Evolutionary conservation across 2,113 vertebrate genomes (phyloP).

Genomic region (Semnornis frantzii): DNA sequence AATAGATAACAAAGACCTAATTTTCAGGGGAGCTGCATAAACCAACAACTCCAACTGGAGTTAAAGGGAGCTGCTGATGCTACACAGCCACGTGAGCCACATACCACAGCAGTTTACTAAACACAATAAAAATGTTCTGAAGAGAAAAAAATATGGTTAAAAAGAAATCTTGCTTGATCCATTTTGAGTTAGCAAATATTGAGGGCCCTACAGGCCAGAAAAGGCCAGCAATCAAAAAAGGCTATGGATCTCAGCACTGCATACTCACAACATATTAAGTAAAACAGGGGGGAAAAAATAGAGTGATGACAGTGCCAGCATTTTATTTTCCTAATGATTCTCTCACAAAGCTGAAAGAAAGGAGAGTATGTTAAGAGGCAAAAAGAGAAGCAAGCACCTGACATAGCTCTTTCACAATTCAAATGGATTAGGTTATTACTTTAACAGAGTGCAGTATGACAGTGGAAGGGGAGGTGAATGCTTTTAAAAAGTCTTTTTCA

Average conservation of each 20-base stretch:
- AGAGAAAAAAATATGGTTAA: conserved; percentile 42
- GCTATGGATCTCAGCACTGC: background rate
- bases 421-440: background rate
- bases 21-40: background rate
- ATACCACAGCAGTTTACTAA: background rate
- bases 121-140: conserved; percentile 20
- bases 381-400: background rate
- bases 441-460: background rate
- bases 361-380: background rate
- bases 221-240: conserved; percentile 27
- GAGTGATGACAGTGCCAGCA: background rate
- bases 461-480: background rate
- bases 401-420: background rate
- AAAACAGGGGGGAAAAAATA: background rate
- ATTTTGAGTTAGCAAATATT: conserved; percentile 35
- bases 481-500: background rate
- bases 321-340: background rate
- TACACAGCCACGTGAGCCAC: background rate
- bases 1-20: background rate
- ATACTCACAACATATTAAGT: background rate
- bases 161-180: conserved; percentile 36
- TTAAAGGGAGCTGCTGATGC: background rate
- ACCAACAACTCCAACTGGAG: background rate
- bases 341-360: background rate
- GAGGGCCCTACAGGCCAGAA: background rate